A percentile compares a stretch with the other conserved stretches of the same genome.
phyloP scores from a whole-genome alignment of 35 echinoderm and acorn worm species.

The Patiria miniata region DNA sequence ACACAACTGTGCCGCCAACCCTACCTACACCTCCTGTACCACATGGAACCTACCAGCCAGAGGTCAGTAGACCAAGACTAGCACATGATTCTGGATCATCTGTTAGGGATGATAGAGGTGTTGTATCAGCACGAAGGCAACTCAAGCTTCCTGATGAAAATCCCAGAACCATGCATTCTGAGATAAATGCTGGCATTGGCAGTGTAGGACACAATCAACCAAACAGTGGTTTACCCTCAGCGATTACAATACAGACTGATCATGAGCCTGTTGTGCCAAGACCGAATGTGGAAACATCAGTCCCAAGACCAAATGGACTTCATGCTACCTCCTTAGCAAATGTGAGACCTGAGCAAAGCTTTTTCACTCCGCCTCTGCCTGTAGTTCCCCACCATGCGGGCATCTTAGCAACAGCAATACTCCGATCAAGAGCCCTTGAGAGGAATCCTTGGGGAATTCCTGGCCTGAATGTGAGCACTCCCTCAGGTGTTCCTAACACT shows the following conservation, averaged over 20 bases:
- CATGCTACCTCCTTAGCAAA: not conserved
- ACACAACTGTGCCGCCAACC: not conserved
- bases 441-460: not conserved
- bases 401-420: conserved; percentile 17
- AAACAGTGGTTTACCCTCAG: not conserved
- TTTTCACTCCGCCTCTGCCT: not conserved
- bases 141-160: not conserved
- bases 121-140: not conserved
- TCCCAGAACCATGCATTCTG: not conserved
- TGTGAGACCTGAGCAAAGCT: not conserved
- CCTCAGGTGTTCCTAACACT: not conserved
- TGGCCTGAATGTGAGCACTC: not conserved
- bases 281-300: conserved; percentile 3
- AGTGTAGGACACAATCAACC: not conserved
- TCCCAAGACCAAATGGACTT: not conserved
- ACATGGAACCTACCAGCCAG: not conserved
- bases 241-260: not conserved
- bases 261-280: not conserved
- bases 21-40: not conserved
- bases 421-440: conserved; percentile 23
- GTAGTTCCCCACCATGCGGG: conserved; percentile 16
- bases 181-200: not conserved
- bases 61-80: not conserved
- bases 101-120: not conserved
- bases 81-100: not conserved